These are phyloP conservation scores for Fulmarus glacialis DNA, from an alignment of 2,113 vertebrate genomes.

Conservation along the genomic window DNA sequence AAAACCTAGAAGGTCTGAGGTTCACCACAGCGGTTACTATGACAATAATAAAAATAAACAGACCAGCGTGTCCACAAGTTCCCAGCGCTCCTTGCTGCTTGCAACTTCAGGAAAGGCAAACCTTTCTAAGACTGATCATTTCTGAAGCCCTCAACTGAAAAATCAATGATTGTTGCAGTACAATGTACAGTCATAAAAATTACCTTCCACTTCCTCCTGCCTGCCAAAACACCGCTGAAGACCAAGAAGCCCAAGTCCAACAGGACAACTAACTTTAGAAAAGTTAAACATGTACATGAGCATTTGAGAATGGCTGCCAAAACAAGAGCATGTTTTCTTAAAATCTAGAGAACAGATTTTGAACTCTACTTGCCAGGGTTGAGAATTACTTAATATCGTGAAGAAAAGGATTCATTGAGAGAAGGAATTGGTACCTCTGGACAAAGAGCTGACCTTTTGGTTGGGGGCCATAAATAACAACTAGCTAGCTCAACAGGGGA, in stretches of 20 bases:
- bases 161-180: not conserved
- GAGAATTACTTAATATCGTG: not conserved
- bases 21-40: not conserved
- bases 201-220: not conserved
- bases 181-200: not conserved
- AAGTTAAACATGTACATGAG: not conserved
- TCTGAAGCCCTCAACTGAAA: not conserved
- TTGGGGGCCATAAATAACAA: not conserved
- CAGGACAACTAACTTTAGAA: not conserved
- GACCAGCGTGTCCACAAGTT: rapidly evolving
- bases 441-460: not conserved
- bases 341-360: not conserved
- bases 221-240: not conserved
- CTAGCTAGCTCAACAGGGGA: not conserved
- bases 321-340: not conserved
- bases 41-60: conserved; percentile 2
- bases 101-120: not conserved
- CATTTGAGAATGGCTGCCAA: not conserved
- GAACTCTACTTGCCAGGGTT: not conserved
- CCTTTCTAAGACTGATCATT: not conserved
- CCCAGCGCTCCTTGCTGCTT: not conserved
- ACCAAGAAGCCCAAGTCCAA: not conserved
- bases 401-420: not conserved
- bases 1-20: not conserved
- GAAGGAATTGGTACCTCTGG: not conserved